These are phyloP conservation scores for Drosophila bunnanda DNA, from an alignment of 2,888 invertebrate genomes.

Conservation along the genomic window DNA sequence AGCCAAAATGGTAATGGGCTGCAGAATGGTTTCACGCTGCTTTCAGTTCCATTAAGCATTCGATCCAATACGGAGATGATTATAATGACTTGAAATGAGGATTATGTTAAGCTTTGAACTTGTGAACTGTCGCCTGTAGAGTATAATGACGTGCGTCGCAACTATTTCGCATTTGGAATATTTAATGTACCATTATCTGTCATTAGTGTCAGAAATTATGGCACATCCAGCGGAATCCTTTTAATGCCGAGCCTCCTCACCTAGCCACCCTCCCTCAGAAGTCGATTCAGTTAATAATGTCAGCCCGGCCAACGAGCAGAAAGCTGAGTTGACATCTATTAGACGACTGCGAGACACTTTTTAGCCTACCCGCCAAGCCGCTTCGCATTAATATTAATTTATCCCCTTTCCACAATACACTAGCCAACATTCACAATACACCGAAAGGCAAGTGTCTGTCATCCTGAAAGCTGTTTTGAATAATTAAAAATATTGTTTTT, in stretches of 20 bases:
- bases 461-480: neutral
- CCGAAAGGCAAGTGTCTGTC: neutral
- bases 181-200: constrained; percentile 68
- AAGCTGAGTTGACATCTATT: constrained; percentile 49
- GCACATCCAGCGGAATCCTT: constrained; percentile 53
- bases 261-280: constrained; percentile 19
- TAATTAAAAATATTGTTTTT: neutral
- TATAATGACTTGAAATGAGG: constrained; percentile 23
- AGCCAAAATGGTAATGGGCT: constrained; percentile 17
- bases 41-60: constrained; percentile 65
- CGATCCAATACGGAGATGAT: constrained; percentile 44
- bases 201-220: constrained; percentile 71
- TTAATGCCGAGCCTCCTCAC: constrained; percentile 49
- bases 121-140: constrained; percentile 30
- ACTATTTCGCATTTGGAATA: constrained; percentile 57
- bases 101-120: constrained; percentile 60
- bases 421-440: neutral
- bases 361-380: constrained; percentile 23
- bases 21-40: constrained; percentile 29
- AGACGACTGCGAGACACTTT: constrained; percentile 38
- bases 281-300: constrained; percentile 61
- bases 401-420: constrained; percentile 33
- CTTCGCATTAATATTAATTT: constrained; percentile 77
- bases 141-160: constrained; percentile 20
- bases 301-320: constrained; percentile 45